Percentiles rank a stretch among this genome's conserved stretches.
These are phyloP conservation scores for Malurus splendens DNA, from an alignment of 2,797 vertebrate genomes.

Conservation along the genomic window DNA sequence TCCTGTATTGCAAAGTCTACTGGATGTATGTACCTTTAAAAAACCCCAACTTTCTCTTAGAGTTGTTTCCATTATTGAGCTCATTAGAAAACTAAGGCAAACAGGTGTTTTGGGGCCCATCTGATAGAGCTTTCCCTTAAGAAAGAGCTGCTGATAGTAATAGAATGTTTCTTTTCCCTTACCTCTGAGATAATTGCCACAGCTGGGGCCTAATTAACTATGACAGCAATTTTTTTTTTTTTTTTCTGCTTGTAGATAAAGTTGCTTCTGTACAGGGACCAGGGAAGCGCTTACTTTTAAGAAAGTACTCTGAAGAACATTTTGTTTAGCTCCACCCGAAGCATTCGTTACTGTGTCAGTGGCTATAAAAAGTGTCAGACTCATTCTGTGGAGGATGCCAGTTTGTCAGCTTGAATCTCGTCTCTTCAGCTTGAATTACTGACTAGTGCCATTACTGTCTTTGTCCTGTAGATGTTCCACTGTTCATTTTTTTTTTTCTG, in stretches of 20 bases:
- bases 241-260: background rate
- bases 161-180: background rate
- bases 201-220: background rate
- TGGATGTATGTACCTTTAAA: background rate
- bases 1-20: background rate
- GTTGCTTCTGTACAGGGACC: background rate
- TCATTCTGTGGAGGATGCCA: constrained; percentile 28
- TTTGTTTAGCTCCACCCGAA: background rate
- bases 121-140: background rate
- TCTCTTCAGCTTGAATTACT: constrained; percentile 49
- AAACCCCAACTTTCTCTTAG: accelerated
- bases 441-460: background rate
- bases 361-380: constrained; percentile 47
- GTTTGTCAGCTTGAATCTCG: constrained; percentile 42
- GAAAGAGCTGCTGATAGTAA: background rate
- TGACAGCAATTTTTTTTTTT: background rate
- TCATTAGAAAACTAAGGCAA: background rate
- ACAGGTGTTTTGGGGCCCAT: background rate
- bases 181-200: background rate
- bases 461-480: background rate
- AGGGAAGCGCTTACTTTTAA: background rate
- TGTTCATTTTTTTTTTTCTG: background rate
- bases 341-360: constrained; percentile 39
- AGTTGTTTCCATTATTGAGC: background rate
- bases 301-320: background rate